These are phyloP conservation scores for Phyto melanocephala DNA, from an alignment of 2,888 invertebrate genomes.

Conservation along the genomic window DNA sequence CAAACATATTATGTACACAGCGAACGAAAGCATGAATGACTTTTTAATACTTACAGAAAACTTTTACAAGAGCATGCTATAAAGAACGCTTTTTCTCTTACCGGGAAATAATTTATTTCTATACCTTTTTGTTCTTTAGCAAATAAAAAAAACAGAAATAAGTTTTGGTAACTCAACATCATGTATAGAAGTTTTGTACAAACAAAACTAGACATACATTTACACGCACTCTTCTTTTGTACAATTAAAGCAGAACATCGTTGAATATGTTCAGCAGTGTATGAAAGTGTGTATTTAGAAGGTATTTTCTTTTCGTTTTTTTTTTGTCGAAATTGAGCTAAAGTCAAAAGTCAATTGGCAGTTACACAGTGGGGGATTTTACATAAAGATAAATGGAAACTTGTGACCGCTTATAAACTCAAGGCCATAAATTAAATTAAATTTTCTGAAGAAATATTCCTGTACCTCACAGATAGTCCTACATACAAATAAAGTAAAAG, in stretches of 20 bases:
- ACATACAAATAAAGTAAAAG: too few relatives aligned
- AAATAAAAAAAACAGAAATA: not conserved
- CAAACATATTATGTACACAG: too few relatives aligned
- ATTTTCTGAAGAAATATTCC: too few relatives aligned
- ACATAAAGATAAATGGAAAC: too few relatives aligned
- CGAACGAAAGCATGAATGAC: too few relatives aligned
- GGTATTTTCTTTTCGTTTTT: not conserved
- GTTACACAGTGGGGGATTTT: too few relatives aligned
- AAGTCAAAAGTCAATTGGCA: not conserved
- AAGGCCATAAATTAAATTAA: too few relatives aligned
- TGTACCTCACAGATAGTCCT: too few relatives aligned
- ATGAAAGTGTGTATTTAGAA: too few relatives aligned
- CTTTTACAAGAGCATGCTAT: not conserved
- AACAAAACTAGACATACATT: not conserved
- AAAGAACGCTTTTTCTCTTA: not conserved
- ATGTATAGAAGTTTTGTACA: not conserved
- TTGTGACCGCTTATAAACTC: too few relatives aligned
- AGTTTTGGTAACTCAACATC: not conserved
- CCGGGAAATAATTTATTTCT: not conserved
- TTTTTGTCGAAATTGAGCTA: not conserved
- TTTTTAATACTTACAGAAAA: conserved; percentile 13
- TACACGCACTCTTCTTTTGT: not conserved
- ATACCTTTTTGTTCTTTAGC: not conserved
- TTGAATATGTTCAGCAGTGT: not conserved
- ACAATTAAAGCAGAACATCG: not conserved